Evolutionary conservation across 2,888 invertebrate species (phyloP).

Genomic region (Ephialtes manifestator): DNA sequence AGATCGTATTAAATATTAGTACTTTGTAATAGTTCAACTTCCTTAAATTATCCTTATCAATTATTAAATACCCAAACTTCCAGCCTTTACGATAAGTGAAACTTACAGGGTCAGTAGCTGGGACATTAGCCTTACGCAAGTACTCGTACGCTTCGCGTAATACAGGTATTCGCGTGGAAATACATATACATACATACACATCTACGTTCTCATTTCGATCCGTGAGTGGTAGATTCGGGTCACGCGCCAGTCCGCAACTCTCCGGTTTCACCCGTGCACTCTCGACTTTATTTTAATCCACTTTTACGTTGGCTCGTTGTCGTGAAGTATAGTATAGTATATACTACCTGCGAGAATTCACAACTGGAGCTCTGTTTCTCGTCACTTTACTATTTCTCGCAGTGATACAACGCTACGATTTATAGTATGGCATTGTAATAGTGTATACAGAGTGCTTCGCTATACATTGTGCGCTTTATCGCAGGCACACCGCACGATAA

Average conservation of each 20-base stretch:
- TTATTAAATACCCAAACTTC: no score
- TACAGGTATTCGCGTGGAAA: neutral
- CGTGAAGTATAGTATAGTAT: neutral
- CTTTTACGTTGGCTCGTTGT: conserved; percentile 48
- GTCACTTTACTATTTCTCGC: conserved; percentile 14
- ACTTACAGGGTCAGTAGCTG: neutral
- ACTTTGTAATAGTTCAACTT: no score
- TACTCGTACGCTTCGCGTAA: neutral
- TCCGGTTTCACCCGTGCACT: conserved; percentile 48
- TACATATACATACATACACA: neutral
- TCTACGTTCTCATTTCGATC: conserved; percentile 35
- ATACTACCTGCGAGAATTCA: conserved; percentile 22
- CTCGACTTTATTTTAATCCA: conserved; percentile 53
- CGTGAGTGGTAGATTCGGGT: conserved; percentile 43
- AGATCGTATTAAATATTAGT: no score
- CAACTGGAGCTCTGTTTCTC: conserved; percentile 6
- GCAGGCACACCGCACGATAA: conserved; percentile 56
- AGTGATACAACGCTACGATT: conserved; percentile 13
- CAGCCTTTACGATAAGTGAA: neutral
- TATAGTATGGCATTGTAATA: conserved; percentile 2
- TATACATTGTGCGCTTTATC: conserved; percentile 58
- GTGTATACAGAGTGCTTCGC: conserved; percentile 5
- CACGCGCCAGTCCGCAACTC: conserved; percentile 42
- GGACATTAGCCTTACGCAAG: conserved; percentile 18
- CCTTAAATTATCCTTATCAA: no score